These are phyloP conservation scores for Idaea aversata DNA, from an alignment of 2,888 invertebrate species.

Conservation along the genomic window DNA sequence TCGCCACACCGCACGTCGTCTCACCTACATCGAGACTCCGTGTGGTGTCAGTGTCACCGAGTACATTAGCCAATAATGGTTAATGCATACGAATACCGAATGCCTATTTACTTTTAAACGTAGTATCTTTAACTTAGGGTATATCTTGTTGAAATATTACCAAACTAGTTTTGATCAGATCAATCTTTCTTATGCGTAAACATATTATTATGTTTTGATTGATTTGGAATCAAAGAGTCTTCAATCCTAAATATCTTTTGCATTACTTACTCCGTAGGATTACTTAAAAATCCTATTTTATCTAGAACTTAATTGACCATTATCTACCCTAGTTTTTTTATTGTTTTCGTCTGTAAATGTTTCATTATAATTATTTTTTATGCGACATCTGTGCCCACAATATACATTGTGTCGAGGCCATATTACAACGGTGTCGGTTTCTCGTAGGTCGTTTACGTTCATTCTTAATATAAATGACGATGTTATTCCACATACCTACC, in stretches of 20 bases:
- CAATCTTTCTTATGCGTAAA: too few species aligned
- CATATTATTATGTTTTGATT: too few species aligned
- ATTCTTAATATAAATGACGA: not conserved
- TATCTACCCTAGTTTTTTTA: too few species aligned
- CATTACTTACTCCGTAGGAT: too few species aligned
- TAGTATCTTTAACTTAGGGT: too few species aligned
- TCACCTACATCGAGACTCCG: constrained; percentile 16
- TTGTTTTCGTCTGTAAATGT: not conserved
- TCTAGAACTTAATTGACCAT: too few species aligned
- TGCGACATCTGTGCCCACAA: constrained; percentile 31
- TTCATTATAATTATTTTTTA: not conserved
- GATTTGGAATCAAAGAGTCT: too few species aligned
- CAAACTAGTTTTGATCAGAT: too few species aligned
- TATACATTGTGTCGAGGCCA: constrained; percentile 38
- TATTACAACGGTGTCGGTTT: constrained; percentile 56
- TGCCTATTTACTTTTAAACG: not conserved
- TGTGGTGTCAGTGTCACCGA: constrained; percentile 4
- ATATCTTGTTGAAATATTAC: too few species aligned
- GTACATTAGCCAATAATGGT: not conserved
- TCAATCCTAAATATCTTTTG: too few species aligned
- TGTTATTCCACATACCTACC: not conserved
- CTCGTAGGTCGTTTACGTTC: constrained; percentile 49
- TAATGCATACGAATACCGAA: not conserved
- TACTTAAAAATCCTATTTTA: too few species aligned
- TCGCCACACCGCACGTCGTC: constrained; percentile 35